Evolutionary conservation across 2,113 vertebrate genomes (phyloP), one percentile per base, ranked within the genome.

Genomic region (Dascyllus trimaculatus): DNA sequence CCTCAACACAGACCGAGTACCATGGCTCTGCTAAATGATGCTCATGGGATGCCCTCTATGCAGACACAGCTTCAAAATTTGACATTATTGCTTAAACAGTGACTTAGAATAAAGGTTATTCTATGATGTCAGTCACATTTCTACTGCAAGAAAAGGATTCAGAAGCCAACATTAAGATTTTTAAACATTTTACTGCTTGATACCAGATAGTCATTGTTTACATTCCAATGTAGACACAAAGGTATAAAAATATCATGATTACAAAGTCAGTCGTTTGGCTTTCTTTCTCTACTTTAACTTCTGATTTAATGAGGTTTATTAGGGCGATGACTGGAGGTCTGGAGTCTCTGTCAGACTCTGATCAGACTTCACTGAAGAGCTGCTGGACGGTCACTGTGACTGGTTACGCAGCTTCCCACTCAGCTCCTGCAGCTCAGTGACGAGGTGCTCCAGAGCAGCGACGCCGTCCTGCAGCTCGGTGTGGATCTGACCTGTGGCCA

Each of bases 371-470:
- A 35, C 9, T 35, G 9, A 0, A 2, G 32, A 35, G 7, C 1
- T 9, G 32, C 7, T 10, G 8, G 21, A 17, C 0, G 4, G 14
- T 88, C 77, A 87, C 32, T 92, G 95, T 80, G 91, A 94, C 71
- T 92, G 94, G 86, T 94, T 90, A 43, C 95, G 95, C 78, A 97
- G 90, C 19, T 89, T 93, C 61, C 91, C 94, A 49, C 95, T 95
- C 60, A 95, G 92, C 40, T 96, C 95, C 88, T 98, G 97, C 29
- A 99, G 91, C 75, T 97, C 93, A 0, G 75, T 52, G 54, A 97
- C 89, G 53, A 96, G 68, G 43, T 85, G 89, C 52, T 97, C 96
- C 93, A 98, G 85, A 17, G 93, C 72, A 26, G 88, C 83, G 32
- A 96, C 85, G 8, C 95, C 93, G 21, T 94, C 94, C 75, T 89